Evolutionary conservation across 2,797 vertebrate species (phyloP).

Genomic region (Balearica regulorum): DNA sequence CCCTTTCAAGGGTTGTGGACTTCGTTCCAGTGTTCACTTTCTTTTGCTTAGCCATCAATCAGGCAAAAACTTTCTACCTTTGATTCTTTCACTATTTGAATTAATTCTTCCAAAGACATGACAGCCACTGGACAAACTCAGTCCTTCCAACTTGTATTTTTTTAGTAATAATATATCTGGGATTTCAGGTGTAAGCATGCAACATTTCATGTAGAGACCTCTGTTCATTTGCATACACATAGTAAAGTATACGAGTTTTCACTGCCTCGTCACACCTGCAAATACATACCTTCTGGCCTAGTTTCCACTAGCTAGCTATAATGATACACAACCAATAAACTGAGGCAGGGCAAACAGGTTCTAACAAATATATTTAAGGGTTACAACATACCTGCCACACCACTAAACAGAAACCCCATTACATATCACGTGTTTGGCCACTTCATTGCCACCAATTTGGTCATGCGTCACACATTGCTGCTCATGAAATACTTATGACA

Average conservation of each 20-base stretch:
- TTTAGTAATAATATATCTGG: not conserved
- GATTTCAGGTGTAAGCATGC: not conserved
- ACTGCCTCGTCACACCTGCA: not conserved
- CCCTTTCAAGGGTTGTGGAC: not conserved
- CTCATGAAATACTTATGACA: not conserved
- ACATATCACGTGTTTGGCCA: not conserved
- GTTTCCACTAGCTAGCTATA: not conserved
- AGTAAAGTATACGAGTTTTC: not conserved
- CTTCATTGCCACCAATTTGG: not conserved
- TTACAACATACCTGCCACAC: not conserved
- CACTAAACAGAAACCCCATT: not conserved
- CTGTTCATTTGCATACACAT: not conserved
- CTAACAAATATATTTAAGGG: not conserved
- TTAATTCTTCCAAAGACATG: not conserved
- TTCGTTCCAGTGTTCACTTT: not conserved
- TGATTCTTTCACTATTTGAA: not conserved
- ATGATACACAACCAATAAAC: not conserved
- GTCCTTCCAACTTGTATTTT: not conserved
- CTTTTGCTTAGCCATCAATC: not conserved
- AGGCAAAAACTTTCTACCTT: not conserved
- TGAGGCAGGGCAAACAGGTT: not conserved
- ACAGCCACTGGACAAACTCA: not conserved
- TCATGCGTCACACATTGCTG: not conserved
- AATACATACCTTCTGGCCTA: not conserved
- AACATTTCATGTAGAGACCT: not conserved